A percentile compares a stretch with the other conserved stretches of the same genome.
These are phyloP conservation scores for Formica aserva DNA, from an alignment of 2,888 invertebrate species.

Conservation along the genomic window DNA sequence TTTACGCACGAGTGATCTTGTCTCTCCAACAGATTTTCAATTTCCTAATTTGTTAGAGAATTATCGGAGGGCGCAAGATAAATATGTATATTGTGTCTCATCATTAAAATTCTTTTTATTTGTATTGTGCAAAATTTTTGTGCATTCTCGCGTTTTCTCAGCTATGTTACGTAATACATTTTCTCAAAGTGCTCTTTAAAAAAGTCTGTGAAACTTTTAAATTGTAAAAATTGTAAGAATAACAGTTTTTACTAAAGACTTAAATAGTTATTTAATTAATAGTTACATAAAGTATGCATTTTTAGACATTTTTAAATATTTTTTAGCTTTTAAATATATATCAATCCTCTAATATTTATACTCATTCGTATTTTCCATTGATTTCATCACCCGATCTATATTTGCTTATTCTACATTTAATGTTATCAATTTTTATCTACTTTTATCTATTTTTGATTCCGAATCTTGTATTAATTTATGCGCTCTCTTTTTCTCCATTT, in stretches of 20 bases:
- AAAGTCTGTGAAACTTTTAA: conserved; percentile 1
- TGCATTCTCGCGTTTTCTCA: not conserved
- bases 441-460: not conserved
- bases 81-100: not conserved
- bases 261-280: not conserved
- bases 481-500: not conserved
- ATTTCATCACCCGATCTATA: not conserved
- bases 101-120: conserved; percentile 28
- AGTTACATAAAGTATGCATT: not conserved
- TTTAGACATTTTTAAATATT: not conserved
- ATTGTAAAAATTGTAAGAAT: not conserved
- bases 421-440: not conserved
- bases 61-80: not conserved
- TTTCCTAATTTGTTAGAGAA: not conserved
- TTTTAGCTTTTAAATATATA: not conserved
- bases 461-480: not conserved
- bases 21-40: not conserved
- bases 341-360: not conserved
- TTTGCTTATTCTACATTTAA: not conserved
- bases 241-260: not conserved
- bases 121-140: not conserved
- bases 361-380: not conserved
- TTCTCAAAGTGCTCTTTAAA: not conserved
- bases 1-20: not conserved
- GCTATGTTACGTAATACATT: conserved; percentile 3